These are phyloP conservation scores for Elachura formosa DNA, from an alignment of 2,113 vertebrate species.

Conservation along the genomic window DNA sequence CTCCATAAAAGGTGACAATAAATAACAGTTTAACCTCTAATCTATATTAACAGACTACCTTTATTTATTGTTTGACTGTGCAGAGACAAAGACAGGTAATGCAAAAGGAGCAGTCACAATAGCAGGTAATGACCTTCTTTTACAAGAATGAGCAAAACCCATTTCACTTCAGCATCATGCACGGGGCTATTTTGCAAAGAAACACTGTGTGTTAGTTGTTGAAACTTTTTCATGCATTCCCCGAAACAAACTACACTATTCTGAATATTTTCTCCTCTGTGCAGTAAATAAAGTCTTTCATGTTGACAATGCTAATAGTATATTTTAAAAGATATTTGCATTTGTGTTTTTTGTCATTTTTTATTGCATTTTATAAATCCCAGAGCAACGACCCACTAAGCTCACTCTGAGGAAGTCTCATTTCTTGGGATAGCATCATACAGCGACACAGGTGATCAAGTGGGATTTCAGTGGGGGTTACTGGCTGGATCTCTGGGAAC, in stretches of 20 bases:
- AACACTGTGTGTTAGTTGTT: conserved; percentile 83
- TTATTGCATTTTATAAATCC: conserved; percentile 78
- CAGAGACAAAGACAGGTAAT: conserved; percentile 18
- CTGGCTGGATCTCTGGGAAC: not conserved
- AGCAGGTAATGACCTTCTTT: conserved; percentile 69
- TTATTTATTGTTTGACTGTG: conserved; percentile 7
- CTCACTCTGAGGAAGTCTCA: conserved; percentile 50
- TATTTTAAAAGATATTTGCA: conserved; percentile 78
- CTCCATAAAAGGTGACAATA: conserved; percentile 6
- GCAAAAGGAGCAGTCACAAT: conserved; percentile 4
- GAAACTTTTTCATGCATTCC: conserved; percentile 78
- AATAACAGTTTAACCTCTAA: conserved; percentile 43
- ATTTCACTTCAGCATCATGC: conserved; percentile 59
- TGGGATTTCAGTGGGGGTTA: not conserved
- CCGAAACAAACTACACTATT: conserved; percentile 77
- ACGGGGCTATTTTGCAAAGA: conserved; percentile 80
- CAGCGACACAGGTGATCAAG: not conserved
- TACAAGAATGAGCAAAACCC: conserved; percentile 64
- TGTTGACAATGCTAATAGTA: conserved; percentile 88
- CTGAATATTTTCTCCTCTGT: conserved; percentile 71
- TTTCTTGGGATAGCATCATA: conserved; percentile 33
- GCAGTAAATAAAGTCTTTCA: conserved; percentile 70
- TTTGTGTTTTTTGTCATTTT: conserved; percentile 69
- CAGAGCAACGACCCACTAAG: conserved; percentile 22
- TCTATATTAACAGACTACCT: not conserved